Evolutionary conservation across 1,140 invertebrate species (phyloP).

Genomic region (Wiebesia pumilae): DNA sequence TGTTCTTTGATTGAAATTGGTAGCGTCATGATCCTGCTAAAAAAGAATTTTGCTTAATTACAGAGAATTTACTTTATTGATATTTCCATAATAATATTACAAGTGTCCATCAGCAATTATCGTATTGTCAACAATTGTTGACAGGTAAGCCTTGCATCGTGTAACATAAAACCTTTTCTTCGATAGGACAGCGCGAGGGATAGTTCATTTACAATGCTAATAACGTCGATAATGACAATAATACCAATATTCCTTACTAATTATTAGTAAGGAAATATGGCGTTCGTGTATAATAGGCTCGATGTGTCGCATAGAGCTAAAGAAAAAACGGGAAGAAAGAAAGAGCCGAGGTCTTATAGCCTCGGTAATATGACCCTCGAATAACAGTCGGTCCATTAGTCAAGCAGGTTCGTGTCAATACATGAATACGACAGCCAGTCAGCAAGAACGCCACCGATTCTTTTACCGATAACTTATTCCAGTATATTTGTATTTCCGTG

Average conservation of each 20-base stretch:
- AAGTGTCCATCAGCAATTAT: too few relatives aligned
- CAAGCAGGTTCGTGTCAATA: slow-evolving; percentile 74
- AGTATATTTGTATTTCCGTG: not conserved
- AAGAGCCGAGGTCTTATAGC: slow-evolving; percentile 61
- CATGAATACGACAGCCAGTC: slow-evolving; percentile 72
- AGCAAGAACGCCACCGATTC: slow-evolving; percentile 59
- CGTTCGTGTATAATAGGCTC: not conserved
- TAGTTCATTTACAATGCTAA: not conserved
- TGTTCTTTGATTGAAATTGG: too few relatives aligned
- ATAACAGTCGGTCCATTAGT: slow-evolving; percentile 75
- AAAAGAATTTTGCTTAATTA: too few relatives aligned
- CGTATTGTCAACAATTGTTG: too few relatives aligned
- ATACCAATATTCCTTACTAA: not conserved
- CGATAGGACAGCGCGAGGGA: too few relatives aligned
- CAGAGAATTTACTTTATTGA: too few relatives aligned
- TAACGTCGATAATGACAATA: not conserved
- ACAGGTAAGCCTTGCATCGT: too few relatives aligned
- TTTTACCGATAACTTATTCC: slow-evolving; percentile 39
- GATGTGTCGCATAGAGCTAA: slow-evolving; percentile 27
- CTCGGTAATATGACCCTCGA: slow-evolving; percentile 69
- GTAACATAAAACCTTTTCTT: too few relatives aligned
- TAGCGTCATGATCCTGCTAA: too few relatives aligned
- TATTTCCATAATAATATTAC: too few relatives aligned
- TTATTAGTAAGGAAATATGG: not conserved
- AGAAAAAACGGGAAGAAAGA: slow-evolving; percentile 60